Conservation (phyloP, 2,888 invertebrate genomes). For the Parascotia fuliginaria region DNA sequence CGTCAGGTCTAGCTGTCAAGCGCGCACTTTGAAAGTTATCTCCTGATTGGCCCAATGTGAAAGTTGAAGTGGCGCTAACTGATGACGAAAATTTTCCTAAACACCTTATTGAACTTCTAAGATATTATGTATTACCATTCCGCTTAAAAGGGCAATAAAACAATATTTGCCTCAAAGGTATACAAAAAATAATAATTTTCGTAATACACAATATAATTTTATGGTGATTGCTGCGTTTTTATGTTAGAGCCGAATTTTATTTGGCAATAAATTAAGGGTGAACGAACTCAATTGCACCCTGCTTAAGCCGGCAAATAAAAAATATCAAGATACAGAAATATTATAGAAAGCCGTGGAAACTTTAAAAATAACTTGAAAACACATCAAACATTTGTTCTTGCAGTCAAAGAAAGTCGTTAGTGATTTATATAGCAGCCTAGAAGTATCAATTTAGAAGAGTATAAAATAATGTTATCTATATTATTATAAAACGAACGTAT, state of each 20-base stretch:
- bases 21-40: no score
- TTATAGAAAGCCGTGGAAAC: not conserved
- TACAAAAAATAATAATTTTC: constrained; percentile 37
- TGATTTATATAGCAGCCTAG: no score
- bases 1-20: no score
- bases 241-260: constrained; percentile 39
- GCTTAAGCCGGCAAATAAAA: constrained; percentile 25
- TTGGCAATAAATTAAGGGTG: constrained; percentile 38
- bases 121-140: not conserved
- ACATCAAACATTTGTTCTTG: not conserved
- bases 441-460: no score
- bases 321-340: constrained; percentile 12
- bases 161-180: constrained; percentile 22
- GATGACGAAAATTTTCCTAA: no score
- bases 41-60: no score
- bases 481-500: no score
- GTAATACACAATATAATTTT: constrained; percentile 38
- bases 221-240: constrained; percentile 43
- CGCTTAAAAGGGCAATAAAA: not conserved
- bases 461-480: no score
- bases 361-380: not conserved
- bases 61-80: no score
- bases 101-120: no score
- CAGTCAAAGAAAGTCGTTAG: not conserved
- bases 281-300: constrained; percentile 35